Conservation (phyloP, 2,113 vertebrate species). For the Mirza zaza region DNA sequence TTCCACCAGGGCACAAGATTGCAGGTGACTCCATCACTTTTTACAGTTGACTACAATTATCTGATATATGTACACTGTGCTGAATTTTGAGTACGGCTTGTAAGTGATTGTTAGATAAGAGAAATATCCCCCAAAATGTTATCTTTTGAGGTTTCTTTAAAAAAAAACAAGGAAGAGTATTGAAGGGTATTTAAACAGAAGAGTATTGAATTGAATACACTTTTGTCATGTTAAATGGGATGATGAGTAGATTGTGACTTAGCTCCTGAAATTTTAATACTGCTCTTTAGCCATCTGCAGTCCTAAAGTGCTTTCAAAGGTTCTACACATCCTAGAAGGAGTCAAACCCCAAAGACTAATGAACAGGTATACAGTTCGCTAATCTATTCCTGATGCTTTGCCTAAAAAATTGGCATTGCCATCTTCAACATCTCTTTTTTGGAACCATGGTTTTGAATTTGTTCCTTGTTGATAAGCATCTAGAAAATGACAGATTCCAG, state of each 20-base stretch:
- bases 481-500: conserved; percentile 98
- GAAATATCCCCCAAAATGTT: conserved; percentile 57
- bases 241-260: conserved; percentile 66
- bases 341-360: conserved; percentile 22
- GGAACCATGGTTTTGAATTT: conserved; percentile 83
- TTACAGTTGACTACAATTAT: conserved; percentile 40
- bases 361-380: conserved; percentile 34
- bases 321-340: conserved; percentile 64
- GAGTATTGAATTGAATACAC: conserved; percentile 56
- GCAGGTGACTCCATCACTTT: conserved; percentile 54
- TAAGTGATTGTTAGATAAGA: conserved; percentile 52
- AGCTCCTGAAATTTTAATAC: conserved; percentile 77
- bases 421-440: conserved; percentile 81
- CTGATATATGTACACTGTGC: conserved; percentile 65
- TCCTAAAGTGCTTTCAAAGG: conserved; percentile 80
- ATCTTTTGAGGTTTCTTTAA: conserved; percentile 55
- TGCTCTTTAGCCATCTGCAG: conserved; percentile 76
- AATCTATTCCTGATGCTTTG: conserved; percentile 84
- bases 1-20: conserved; percentile 69
- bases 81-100: conserved; percentile 63
- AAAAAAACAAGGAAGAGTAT: background rate
- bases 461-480: conserved; percentile 88
- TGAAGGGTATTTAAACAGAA: conserved; percentile 11
- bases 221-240: conserved; percentile 72
- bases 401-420: conserved; percentile 86